These are phyloP conservation scores for Hypsopygia costalis DNA, from an alignment of 2,888 invertebrate genomes.

Conservation along the genomic window DNA sequence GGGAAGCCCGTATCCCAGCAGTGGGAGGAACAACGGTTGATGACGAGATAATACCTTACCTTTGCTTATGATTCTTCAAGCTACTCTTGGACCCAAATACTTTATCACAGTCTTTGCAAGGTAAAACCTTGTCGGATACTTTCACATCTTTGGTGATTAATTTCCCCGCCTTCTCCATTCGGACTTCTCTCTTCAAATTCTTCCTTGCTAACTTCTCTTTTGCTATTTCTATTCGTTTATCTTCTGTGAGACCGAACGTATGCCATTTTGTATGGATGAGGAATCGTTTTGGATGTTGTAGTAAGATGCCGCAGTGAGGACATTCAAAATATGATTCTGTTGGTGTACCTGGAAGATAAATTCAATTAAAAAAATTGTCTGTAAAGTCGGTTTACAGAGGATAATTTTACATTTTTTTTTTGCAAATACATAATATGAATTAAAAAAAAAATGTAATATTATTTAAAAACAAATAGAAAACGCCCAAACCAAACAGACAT, in stretches of 20 bases:
- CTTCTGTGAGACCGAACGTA: conserved; percentile 50
- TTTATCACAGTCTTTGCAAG: conserved; percentile 62
- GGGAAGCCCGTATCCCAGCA: too few species aligned
- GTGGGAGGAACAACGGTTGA: too few species aligned
- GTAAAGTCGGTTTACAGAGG: too few species aligned
- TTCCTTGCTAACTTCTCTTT: conserved; percentile 35
- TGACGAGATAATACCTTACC: too few species aligned
- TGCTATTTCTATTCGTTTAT: conserved; percentile 39
- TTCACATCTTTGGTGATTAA: neutral
- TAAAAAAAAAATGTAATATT: too few species aligned
- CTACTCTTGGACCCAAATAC: conserved; percentile 46
- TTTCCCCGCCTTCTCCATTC: conserved; percentile 20
- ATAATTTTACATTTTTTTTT: too few species aligned
- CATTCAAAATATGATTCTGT: conserved; percentile 48
- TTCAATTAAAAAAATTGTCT: too few species aligned
- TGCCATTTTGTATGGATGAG: conserved; percentile 71
- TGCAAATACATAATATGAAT: too few species aligned
- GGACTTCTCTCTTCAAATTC: conserved; percentile 35
- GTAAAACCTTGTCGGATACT: conserved; percentile 24
- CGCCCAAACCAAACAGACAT: too few species aligned
- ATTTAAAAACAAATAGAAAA: too few species aligned
- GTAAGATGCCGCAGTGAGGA: conserved; percentile 47
- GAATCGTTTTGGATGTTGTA: conserved; percentile 60
- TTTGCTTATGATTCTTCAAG: conserved; percentile 57
- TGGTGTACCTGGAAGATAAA: conserved; percentile 26